Conservation (phyloP, 2,888 invertebrate species). For the Loripinus fragilis region DNA sequence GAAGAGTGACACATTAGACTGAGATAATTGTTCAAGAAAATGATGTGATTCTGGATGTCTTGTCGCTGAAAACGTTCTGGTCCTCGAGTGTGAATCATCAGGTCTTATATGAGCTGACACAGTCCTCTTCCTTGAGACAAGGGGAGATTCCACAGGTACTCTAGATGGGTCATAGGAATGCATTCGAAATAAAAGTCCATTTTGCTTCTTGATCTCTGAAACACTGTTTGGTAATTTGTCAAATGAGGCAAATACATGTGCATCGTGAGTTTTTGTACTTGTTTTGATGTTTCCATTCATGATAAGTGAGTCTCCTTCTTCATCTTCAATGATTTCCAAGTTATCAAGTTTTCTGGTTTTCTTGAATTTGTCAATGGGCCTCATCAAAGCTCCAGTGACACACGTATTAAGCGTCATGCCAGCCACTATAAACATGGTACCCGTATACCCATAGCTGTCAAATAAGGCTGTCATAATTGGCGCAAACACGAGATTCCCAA, state of each 20-base stretch:
- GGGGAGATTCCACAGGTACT: not conserved
- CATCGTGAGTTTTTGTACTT: not conserved
- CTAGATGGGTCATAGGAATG: slow-evolving; percentile 1
- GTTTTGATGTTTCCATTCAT: not conserved
- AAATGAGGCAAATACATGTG: not conserved
- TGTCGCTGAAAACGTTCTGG: not conserved
- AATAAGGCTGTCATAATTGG: slow-evolving; percentile 38
- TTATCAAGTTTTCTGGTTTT: not conserved
- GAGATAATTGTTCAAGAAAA: slow-evolving; percentile 41
- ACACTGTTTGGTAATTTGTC: not conserved
- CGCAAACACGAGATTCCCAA: slow-evolving; percentile 40
- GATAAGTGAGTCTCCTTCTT: not conserved
- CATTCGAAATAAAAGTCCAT: not conserved
- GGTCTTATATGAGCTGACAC: not conserved
- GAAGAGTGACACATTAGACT: slow-evolving; percentile 44
- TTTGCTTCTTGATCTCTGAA: not conserved
- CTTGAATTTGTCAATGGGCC: slow-evolving; percentile 29
- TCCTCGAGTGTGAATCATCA: not conserved
- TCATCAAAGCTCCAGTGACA: slow-evolving; percentile 27
- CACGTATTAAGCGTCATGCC: slow-evolving; percentile 34
- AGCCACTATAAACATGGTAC: slow-evolving; percentile 36
- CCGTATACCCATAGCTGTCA: slow-evolving; percentile 31
- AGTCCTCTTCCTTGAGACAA: not conserved
- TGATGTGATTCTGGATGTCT: slow-evolving; percentile 10
- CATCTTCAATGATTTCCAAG: not conserved